Evolutionary conservation across 1,140 invertebrate genomes (phyloP).

Genomic region (Ceratosolen fusciceps): DNA sequence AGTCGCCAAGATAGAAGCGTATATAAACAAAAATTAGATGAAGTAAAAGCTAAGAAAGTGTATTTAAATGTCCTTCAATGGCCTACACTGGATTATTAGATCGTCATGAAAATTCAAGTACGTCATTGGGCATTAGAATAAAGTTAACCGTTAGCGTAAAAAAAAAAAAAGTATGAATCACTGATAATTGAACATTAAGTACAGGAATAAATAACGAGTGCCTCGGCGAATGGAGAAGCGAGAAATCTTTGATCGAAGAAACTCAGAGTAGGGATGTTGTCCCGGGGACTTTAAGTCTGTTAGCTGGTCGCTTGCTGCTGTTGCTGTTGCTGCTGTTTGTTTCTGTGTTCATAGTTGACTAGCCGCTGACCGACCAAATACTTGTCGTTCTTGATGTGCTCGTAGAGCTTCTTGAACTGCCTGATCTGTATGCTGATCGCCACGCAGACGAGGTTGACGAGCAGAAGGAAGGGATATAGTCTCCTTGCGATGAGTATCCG

Average conservation of each 20-base stretch:
- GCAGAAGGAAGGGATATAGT: conserved; percentile 91
- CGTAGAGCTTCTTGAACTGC: conserved; percentile 94
- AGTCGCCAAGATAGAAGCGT: too few species aligned
- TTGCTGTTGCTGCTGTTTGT: conserved; percentile 73
- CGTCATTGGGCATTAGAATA: too few species aligned
- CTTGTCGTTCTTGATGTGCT: conserved; percentile 99
- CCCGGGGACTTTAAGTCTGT: conserved; percentile 44
- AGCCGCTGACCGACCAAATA: conserved; percentile 95
- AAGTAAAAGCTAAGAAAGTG: too few species aligned
- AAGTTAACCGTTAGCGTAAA: background rate
- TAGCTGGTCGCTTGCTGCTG: conserved; percentile 62
- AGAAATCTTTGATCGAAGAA: conserved; percentile 34
- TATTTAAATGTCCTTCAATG: background rate
- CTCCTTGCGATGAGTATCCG: conserved; percentile 86
- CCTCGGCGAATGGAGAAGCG: background rate
- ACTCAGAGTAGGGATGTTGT: background rate
- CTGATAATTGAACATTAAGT: background rate
- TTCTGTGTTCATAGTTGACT: conserved; percentile 93
- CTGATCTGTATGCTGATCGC: conserved; percentile 86
- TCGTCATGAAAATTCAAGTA: too few species aligned
- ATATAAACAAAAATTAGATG: too few species aligned
- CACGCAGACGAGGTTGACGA: conserved; percentile 78
- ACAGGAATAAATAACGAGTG: conserved; percentile 29
- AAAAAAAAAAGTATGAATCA: background rate
- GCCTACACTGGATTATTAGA: background rate